Conservation (phyloP, 1,140 invertebrate genomes). For the Meloidogyne floridensis region DNA sequence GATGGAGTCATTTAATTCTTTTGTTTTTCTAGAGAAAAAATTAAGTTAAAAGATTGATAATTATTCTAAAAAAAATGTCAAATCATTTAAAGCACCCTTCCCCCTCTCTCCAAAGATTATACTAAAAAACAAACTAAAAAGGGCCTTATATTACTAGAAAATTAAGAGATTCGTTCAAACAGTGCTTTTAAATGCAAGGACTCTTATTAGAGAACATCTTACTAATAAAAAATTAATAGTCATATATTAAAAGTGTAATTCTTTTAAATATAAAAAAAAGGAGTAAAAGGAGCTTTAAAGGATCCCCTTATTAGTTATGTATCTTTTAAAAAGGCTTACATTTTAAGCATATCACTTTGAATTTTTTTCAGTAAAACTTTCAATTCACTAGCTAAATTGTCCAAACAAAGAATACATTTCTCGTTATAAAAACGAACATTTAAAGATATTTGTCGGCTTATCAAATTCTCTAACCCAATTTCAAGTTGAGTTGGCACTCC, state of each 20-base stretch:
- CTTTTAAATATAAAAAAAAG: no score
- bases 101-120: no score
- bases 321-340: conserved; percentile 67
- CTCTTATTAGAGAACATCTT: no score
- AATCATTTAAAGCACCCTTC: no score
- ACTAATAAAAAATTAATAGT: no score
- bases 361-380: conserved; percentile 77
- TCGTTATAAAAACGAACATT: conserved; percentile 83
- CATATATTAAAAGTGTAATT: no score
- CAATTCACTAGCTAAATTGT: conserved; percentile 68
- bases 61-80: background rate
- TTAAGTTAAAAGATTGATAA: background rate
- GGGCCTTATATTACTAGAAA: no score
- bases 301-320: no score
- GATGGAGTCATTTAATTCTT: conserved; percentile 78
- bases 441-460: conserved; percentile 81
- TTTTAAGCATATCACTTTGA: conserved; percentile 79
- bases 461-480: conserved; percentile 90
- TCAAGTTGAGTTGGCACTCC: conserved; percentile 94
- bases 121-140: no score
- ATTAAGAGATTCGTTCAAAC: no score
- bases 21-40: conserved; percentile 72
- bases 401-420: conserved; percentile 75
- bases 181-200: no score
- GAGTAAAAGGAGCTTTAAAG: no score